Evolutionary conservation across 2,797 vertebrate species (phyloP).

Genomic region (Trachops cirrhosus): DNA sequence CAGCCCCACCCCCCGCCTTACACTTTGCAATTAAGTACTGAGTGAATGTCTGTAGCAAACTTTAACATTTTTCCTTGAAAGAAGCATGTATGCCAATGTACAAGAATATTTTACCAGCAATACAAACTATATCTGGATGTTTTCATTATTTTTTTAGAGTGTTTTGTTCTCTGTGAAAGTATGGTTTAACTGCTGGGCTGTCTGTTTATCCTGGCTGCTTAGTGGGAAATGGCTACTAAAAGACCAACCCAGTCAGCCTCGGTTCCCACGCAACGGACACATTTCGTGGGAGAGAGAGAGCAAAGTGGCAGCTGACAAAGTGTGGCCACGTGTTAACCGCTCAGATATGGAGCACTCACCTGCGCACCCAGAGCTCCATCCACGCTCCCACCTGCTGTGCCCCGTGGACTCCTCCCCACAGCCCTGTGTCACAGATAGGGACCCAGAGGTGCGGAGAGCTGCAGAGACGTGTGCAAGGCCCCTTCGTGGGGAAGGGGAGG

Average conservation of each 20-base stretch:
- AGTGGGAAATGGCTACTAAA: not conserved
- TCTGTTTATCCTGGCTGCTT: not conserved
- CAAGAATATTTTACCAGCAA: not conserved
- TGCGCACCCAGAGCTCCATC: not conserved
- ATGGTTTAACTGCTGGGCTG: not conserved
- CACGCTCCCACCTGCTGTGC: fast-evolving
- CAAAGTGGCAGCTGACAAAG: not conserved
- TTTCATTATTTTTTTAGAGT: not conserved
- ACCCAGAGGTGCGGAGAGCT: too few species aligned
- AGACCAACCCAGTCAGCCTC: not conserved
- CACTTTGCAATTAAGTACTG: not conserved
- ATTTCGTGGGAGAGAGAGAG: not conserved
- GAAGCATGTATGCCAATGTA: not conserved
- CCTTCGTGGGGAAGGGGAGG: not conserved
- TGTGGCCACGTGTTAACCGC: fast-evolving
- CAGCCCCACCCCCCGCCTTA: too few species aligned
- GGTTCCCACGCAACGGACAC: not conserved
- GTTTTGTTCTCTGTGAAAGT: not conserved
- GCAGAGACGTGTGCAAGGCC: not conserved
- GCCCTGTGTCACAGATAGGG: not conserved
- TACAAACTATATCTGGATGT: not conserved
- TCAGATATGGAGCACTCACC: not conserved
- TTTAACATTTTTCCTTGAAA: not conserved
- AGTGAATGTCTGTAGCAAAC: not conserved
- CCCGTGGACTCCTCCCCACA: not conserved